phyloP scores from a whole-genome alignment of 35 echinoderm and acorn worm genomes.

The Diadema setosum region DNA sequence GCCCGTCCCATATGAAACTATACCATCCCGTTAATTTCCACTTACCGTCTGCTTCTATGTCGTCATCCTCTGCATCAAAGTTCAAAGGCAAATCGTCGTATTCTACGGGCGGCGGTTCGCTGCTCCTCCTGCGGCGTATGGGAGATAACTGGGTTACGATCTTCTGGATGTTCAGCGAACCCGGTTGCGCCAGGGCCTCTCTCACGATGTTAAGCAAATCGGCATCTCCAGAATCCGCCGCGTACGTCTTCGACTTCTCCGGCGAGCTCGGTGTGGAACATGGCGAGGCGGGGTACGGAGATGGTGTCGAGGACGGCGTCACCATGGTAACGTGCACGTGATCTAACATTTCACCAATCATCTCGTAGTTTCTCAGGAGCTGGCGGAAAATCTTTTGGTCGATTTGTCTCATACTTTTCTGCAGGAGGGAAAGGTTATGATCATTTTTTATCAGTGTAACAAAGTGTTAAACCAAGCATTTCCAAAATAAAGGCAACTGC shows the following conservation, averaged over 20 bases:
- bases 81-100: background rate
- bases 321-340: background rate
- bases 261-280: background rate
- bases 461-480: too few relatives aligned
- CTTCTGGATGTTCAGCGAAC: background rate
- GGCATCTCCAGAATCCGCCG: background rate
- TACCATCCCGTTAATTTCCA: background rate
- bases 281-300: background rate
- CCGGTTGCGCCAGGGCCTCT: background rate
- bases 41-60: background rate
- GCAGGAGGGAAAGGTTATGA: too few relatives aligned
- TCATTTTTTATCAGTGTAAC: too few relatives aligned
- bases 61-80: background rate
- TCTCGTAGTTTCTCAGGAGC: slow-evolving; percentile 1
- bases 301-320: background rate
- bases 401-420: background rate
- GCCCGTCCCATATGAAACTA: background rate
- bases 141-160: background rate
- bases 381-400: background rate
- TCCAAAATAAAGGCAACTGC: too few relatives aligned
- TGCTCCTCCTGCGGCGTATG: background rate
- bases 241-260: background rate
- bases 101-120: background rate
- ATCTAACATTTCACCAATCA: background rate
- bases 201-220: background rate